phyloP scores from a whole-genome alignment of 2,888 invertebrate genomes.

The Lissonota sp. region DNA sequence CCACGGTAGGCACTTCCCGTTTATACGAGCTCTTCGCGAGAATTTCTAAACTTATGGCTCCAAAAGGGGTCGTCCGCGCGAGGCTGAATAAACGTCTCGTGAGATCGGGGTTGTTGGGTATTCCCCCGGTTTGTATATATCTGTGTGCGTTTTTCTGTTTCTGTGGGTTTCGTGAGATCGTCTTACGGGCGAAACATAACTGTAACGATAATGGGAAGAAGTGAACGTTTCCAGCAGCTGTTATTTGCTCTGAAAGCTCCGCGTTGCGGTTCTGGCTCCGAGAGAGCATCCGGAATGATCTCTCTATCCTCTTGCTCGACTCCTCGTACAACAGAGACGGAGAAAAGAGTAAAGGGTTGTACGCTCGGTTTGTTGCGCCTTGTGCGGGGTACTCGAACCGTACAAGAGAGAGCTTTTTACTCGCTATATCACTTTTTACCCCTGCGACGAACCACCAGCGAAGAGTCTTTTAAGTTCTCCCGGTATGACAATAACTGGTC shows the following conservation, averaged over 20 bases:
- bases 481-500: constrained; percentile 54
- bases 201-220: constrained; percentile 68
- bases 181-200: constrained; percentile 61
- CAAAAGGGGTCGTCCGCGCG: background rate
- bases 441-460: constrained; percentile 5
- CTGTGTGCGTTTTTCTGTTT: constrained; percentile 33
- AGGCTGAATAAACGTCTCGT: constrained; percentile 32
- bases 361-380: constrained; percentile 35
- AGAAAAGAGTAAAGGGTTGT: constrained; percentile 40
- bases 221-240: constrained; percentile 68
- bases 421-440: background rate
- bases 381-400: constrained; percentile 31
- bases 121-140: background rate
- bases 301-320: constrained; percentile 37
- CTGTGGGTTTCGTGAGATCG: constrained; percentile 12
- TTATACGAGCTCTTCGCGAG: constrained; percentile 35
- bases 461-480: constrained; percentile 58
- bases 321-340: background rate
- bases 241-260: constrained; percentile 64
- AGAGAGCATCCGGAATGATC: constrained; percentile 51
- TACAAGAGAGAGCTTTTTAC: constrained; percentile 7
- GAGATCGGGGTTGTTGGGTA: background rate
- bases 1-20: constrained; percentile 39
- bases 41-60: constrained; percentile 45
- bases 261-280: constrained; percentile 24